Evolutionary conservation across 2,797 vertebrate genomes (phyloP).

Genomic region (Chlorospingus flavigularis): DNA sequence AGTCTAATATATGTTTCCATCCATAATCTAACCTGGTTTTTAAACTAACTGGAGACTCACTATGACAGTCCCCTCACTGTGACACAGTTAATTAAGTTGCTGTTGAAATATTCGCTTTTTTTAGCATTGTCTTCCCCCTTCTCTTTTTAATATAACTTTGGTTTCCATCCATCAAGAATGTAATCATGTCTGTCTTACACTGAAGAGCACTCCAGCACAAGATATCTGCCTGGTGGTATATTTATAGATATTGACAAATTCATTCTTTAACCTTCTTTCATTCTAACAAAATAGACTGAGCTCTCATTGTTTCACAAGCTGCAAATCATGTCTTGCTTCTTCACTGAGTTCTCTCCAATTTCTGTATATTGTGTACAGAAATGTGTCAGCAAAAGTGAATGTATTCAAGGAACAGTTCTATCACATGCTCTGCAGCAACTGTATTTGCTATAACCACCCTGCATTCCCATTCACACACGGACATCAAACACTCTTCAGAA

Average conservation of each 20-base stretch:
- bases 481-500: not conserved
- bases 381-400: not conserved
- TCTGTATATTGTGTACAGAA: not conserved
- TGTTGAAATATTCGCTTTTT: not conserved
- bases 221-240: not conserved
- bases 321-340: not conserved
- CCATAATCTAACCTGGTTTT: not conserved
- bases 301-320: not conserved
- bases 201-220: not conserved
- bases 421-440: not conserved
- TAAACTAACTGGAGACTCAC: not conserved
- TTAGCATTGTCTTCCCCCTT: not conserved
- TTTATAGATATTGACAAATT: constrained; percentile 23
- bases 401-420: not conserved
- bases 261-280: constrained; percentile 4
- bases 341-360: not conserved
- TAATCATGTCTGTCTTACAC: not conserved
- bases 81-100: not conserved
- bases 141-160: not conserved
- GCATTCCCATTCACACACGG: not conserved
- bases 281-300: not conserved
- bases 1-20: not conserved
- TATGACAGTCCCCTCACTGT: not conserved
- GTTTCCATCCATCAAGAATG: constrained; percentile 11
- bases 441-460: not conserved